Conservation (phyloP, 2,113 vertebrate species). For the Toxotes jaculatrix region DNA sequence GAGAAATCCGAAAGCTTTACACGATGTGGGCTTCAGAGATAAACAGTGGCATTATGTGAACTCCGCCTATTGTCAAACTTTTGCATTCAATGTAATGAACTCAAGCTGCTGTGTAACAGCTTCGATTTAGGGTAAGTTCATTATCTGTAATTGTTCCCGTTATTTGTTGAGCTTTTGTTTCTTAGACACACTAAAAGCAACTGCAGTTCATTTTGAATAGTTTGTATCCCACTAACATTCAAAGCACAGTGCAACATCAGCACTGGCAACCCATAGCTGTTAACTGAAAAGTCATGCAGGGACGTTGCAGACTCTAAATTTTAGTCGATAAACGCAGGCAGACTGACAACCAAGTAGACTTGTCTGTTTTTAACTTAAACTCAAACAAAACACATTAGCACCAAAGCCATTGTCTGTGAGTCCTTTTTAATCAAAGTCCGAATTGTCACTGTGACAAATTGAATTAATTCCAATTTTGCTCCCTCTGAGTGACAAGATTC, state of each 20-base stretch:
- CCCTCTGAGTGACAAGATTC: conserved; percentile 82
- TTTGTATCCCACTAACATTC: conserved; percentile 40
- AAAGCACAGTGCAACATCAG: conserved; percentile 22
- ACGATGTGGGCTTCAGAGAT: conserved; percentile 36
- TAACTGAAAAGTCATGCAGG: conserved; percentile 49
- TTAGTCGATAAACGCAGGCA: conserved; percentile 35
- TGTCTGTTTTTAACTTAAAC: conserved; percentile 65
- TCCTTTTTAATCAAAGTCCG: conserved; percentile 82
- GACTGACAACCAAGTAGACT: conserved; percentile 29
- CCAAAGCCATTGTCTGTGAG: conserved; percentile 66
- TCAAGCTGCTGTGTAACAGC: conserved; percentile 48
- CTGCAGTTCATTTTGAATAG: conserved; percentile 44
- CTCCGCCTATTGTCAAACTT: conserved; percentile 40
- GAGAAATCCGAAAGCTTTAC: conserved; percentile 14
- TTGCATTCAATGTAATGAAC: conserved; percentile 52
- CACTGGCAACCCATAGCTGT: conserved; percentile 40
- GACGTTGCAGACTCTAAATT: conserved; percentile 27
- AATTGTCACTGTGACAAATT: conserved; percentile 83
- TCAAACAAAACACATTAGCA: conserved; percentile 73
- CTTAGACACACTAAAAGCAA: conserved; percentile 52
- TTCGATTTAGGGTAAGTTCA: conserved; percentile 52
- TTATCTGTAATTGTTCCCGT: conserved; percentile 66
- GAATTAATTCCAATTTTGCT: conserved; percentile 84
- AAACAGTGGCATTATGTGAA: conserved; percentile 36
- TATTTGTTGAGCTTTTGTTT: conserved; percentile 60